Conservation (phyloP, 2,888 invertebrate species). For the Phrixothrix hirtus region DNA sequence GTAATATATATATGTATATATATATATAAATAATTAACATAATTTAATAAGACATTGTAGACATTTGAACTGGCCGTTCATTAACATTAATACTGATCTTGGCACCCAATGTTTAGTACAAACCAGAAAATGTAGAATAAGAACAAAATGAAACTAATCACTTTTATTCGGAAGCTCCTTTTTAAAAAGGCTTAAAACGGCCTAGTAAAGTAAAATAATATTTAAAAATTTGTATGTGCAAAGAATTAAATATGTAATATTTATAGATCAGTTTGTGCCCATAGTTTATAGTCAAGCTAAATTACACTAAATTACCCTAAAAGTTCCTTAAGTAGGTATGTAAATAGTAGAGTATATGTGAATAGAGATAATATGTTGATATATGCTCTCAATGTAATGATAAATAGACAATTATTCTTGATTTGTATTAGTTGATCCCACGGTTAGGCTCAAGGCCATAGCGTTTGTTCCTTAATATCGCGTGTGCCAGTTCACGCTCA, state of each 20-base stretch:
- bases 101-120: conserved; percentile 52
- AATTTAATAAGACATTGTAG: conserved; percentile 32
- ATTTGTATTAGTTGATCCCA: conserved; percentile 59
- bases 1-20: too few species aligned
- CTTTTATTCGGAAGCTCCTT: conserved; percentile 15
- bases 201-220: conserved; percentile 12
- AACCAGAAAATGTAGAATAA: conserved; percentile 33
- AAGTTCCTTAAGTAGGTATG: conserved; percentile 43
- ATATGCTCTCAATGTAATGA: conserved; percentile 48
- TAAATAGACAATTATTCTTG: conserved; percentile 54
- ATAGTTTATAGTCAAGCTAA: conserved; percentile 56
- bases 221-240: conserved; percentile 12
- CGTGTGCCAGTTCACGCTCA: conserved; percentile 56
- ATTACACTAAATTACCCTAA: conserved; percentile 48
- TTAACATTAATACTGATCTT: conserved; percentile 53
- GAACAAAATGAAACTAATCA: conserved; percentile 11
- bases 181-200: conserved; percentile 17
- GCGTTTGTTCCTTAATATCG: conserved; percentile 44
- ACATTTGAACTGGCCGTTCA: conserved; percentile 53
- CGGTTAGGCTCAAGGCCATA: conserved; percentile 56
- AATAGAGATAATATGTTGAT: conserved; percentile 52
- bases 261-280: conserved; percentile 57
- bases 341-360: conserved; percentile 53
- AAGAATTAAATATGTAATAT: conserved; percentile 38
- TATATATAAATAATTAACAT: conserved; percentile 31